A percentile compares a stretch with the other conserved stretches of the same genome.
These are phyloP conservation scores for Physeter macrocephalus DNA, from an alignment of 2,113 vertebrate genomes.

Conservation along the genomic window DNA sequence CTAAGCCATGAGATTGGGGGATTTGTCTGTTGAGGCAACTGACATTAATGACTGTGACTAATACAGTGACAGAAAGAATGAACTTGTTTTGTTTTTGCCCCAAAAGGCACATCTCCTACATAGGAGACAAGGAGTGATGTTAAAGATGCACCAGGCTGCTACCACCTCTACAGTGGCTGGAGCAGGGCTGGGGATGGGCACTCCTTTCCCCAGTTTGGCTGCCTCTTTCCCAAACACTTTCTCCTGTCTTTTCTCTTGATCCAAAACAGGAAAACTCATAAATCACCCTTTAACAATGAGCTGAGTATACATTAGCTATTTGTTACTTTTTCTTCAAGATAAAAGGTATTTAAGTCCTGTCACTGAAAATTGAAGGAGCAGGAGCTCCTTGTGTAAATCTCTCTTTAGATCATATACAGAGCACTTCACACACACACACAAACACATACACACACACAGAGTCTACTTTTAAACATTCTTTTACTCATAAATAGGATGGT, in stretches of 20 bases:
- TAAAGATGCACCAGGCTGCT: background rate
- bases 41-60: background rate
- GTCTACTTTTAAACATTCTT: background rate
- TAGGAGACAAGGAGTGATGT: background rate
- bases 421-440: background rate
- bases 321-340: background rate
- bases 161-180: background rate
- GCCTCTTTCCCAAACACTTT: background rate
- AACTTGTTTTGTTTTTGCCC: background rate
- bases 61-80: background rate
- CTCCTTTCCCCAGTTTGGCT: background rate
- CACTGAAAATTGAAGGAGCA: background rate
- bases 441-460: background rate
- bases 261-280: background rate
- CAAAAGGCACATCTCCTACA: background rate
- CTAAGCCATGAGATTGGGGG: background rate
- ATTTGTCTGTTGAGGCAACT: background rate
- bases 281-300: background rate
- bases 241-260: background rate
- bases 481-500: background rate
- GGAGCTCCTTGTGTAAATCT: background rate
- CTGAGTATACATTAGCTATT: background rate
- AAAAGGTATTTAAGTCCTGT: background rate
- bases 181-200: background rate
- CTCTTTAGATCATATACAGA: background rate